These are phyloP conservation scores for Thamnaconus septentrionalis DNA, from an alignment of 2,113 vertebrate genomes.

Conservation along the genomic window DNA sequence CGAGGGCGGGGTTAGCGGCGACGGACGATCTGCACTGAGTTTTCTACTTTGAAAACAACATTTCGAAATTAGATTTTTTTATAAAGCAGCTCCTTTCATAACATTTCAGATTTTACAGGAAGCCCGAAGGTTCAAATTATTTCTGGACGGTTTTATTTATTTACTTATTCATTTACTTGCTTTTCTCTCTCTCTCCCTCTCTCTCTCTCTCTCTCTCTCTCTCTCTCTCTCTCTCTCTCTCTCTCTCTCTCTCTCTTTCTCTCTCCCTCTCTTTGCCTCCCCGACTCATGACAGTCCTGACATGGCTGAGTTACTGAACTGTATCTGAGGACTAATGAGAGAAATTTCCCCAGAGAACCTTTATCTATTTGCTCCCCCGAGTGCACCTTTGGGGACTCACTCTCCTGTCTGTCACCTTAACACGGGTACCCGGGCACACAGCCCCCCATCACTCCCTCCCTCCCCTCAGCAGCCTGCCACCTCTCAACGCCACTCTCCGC, in stretches of 20 bases:
- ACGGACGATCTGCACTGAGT: conserved; percentile 4
- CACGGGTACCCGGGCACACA: conserved; percentile 12
- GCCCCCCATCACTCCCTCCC: conserved; percentile 54
- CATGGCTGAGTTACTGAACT: conserved; percentile 95
- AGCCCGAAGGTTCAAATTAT: conserved; percentile 72
- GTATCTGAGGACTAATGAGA: conserved; percentile 98
- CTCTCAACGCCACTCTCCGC: conserved; percentile 71
- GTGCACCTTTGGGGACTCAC: conserved; percentile 91
- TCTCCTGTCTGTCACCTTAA: conserved; percentile 90
- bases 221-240: not conserved
- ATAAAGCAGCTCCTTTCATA: not conserved
- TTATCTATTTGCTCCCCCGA: conserved; percentile 89
- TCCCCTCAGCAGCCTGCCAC: conserved; percentile 52
- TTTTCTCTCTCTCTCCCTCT: not conserved
- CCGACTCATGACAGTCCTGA: conserved; percentile 88
- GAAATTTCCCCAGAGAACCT: conserved; percentile 93
- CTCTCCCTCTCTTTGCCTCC: conserved; percentile 9
- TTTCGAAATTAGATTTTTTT: conserved; percentile 21
- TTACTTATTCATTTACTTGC: conserved; percentile 32
- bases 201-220: too few species aligned
- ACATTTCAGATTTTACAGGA: conserved; percentile 68
- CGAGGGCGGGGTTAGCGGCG: too few species aligned
- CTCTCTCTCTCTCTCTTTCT: too few species aligned
- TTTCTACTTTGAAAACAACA: conserved; percentile 40
- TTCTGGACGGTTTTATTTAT: conserved; percentile 8